Conservation (phyloP, 2,888 invertebrate species). For the Diadegma fenestrale region DNA sequence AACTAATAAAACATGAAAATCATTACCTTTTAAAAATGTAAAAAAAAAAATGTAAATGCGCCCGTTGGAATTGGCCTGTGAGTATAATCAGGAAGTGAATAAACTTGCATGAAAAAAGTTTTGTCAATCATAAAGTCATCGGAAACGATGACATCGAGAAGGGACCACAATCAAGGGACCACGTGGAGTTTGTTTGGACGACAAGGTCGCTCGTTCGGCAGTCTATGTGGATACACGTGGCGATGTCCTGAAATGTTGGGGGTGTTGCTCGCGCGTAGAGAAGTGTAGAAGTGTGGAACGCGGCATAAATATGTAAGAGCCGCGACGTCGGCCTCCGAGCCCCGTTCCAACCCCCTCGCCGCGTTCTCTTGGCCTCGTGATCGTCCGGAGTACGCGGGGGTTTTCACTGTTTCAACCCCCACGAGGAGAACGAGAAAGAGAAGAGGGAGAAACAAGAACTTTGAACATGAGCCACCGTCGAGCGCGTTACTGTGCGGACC, state of each 20-base stretch:
- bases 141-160: conserved; percentile 1
- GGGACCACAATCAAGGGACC: too few relatives aligned
- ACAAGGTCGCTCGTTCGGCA: conserved; percentile 54
- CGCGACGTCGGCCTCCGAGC: conserved; percentile 74
- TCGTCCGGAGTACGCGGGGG: conserved; percentile 14
- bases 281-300: conserved; percentile 77
- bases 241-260: conserved; percentile 62
- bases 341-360: conserved; percentile 38
- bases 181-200: conserved; percentile 59
- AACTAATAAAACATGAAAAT: not conserved
- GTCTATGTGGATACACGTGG: conserved; percentile 39
- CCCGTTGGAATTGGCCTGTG: not conserved
- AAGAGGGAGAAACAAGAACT: conserved; percentile 35
- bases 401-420: conserved; percentile 54
- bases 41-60: not conserved
- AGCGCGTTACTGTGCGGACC: conserved; percentile 29
- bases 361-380: conserved; percentile 27
- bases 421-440: conserved; percentile 15
- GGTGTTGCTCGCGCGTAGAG: conserved; percentile 72
- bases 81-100: not conserved
- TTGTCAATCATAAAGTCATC: conserved; percentile 1
- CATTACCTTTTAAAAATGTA: not conserved
- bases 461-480: conserved; percentile 36
- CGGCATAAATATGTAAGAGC: conserved; percentile 85
- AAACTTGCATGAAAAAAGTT: not conserved